Base-by-base conservation (phyloP, 2,113 vertebrate species). In the Petromus typicus region DNA sequence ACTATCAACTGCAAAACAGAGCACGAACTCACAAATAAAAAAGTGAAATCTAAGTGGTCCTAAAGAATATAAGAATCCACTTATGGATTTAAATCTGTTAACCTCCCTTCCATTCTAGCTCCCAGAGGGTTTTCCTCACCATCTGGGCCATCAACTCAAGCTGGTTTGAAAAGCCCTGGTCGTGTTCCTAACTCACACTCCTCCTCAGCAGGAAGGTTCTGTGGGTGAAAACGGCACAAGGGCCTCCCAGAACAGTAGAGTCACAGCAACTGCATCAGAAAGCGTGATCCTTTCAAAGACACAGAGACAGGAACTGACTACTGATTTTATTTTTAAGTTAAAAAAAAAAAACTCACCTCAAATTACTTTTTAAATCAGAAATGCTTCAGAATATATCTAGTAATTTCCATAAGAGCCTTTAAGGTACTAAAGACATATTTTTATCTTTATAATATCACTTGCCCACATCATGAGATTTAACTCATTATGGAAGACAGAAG, bases 111-210 rank as follows among this genome's bases (percentile, higher is more conserved):
- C 54, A 86, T 88, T 61, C 91, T 78, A 89, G 87, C 12, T 94
- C 64, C 71, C 63, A 61, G 54, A 80, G 88, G 90, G 78, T 87
- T 93, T 91, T 95, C 93, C 94, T 93, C 51, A 63, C 94, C 95
- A 95, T 95, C 94, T 96, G 96, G 59, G 37, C 82, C 84, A 94
- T 67, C 86, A 83, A 57, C 67, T 79, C 63, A 82, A 67, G 59
- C 0, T 20, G 40, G 45, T 93, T 78, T 95, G 89, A 90, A 90
- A 95, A 94, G 67, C 76, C 79, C 90, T 81, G 59, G 54, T 71
- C 32, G 85, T 88, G 92, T 87, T 63, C 61, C 93, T 56, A 18
- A 43, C 37, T 90, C 71, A 67, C 86, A 92, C 86, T 97, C 91
- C 94, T 90, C 78, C 82, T 87, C 93, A 66, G n/a, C 66, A 82